Base-by-base conservation (phyloP, 1,140 invertebrate species). In the Brachionus rotundiformis region DNA sequence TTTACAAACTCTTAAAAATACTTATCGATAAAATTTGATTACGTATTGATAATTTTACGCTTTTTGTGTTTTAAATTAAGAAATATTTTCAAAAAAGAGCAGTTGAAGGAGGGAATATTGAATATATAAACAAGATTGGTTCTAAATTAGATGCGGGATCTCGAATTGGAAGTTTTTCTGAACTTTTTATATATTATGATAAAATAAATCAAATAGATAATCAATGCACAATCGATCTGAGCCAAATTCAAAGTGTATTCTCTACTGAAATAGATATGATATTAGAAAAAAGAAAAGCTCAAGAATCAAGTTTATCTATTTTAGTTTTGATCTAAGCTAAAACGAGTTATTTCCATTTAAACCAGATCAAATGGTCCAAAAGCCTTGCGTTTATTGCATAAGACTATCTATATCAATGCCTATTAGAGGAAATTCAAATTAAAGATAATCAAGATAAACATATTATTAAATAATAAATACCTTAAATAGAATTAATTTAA, bases 401-500 rank as follows among this genome's bases (percentile, higher is more conserved):
- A 54, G 47, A 54, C 47, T 54, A 23, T 54, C 19, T 8, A 7
- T 54, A 19, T 54, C 47, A 54, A 23, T 3, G 47, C 47, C 47
- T 54, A 54, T 8, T 54, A 2, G 47, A 54, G 47, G 47, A 54
- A 54, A 54, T 19, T 54, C 23, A 0, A 54, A 54, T 16, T 19
- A 68, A 68, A 36, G 31, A 68, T 36, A 36, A 68, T 68, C 29
- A 68, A 31, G n/a, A 68, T 68, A 68, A 33, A 68, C 33, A 68
- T 16, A 68, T 68, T 68, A 44, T 73, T 44, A 27, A 25, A n/a
- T 27, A 27, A 13, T n/a, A 25, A 44, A 73, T 73, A 73, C 68
- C 68, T 44, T 73, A 44, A 73, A 73, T 73, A 73, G 68, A 73
- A 73, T 73, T 73, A 73, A 73, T 73, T 73, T 44, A 44, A 73